phyloP scores from a whole-genome alignment of 64 coral and sea anemone species.

The Montipora efflorescens region DNA sequence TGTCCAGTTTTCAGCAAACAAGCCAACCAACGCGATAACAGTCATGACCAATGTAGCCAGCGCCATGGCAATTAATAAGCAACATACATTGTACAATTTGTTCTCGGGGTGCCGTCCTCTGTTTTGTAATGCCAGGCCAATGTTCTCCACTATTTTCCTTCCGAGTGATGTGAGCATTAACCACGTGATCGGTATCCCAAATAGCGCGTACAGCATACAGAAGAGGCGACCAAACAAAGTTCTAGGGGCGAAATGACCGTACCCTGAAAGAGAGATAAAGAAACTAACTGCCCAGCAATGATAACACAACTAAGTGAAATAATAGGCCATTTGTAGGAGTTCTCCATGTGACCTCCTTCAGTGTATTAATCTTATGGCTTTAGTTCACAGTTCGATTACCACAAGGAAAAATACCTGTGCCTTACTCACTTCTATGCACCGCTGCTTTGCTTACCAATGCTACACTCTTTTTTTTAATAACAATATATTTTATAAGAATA shows the following conservation, averaged over 20 bases:
- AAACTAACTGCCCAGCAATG: neutral
- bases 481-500: no score
- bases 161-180: slow-evolving; percentile 96
- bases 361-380: no score
- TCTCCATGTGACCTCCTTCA: no score
- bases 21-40: slow-evolving; percentile 71
- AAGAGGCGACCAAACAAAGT: slow-evolving; percentile 76
- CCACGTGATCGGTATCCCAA: slow-evolving; percentile 94
- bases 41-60: slow-evolving; percentile 75
- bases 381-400: no score
- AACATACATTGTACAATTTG: slow-evolving; percentile 72
- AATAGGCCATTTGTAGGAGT: no score
- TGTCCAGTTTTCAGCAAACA: slow-evolving; percentile 84
- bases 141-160: slow-evolving; percentile 88
- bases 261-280: slow-evolving; percentile 51
- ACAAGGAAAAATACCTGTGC: no score
- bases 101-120: slow-evolving; percentile 36
- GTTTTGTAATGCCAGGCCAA: slow-evolving; percentile 67
- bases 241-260: slow-evolving; percentile 83
- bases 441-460: no score
- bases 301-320: no score
- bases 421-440: no score
- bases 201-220: slow-evolving; percentile 92
- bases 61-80: slow-evolving; percentile 56
- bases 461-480: no score